phyloP scores from a whole-genome alignment of 2,113 vertebrate species.

The rat (Rattus norvegicus) region GRCr8 NC_086033.1:97002001-97002500 shows the following conservation, averaged over 20 bases:
- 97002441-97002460: background rate
- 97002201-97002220: conserved; percentile 33
- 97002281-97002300: background rate
- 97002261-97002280: background rate
- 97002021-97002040: background rate
- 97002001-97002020: background rate
- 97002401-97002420: background rate
- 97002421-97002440: background rate
- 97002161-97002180: background rate
- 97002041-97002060: conserved; percentile 46
- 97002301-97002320: background rate
- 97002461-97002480: background rate
- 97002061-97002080: conserved; percentile 59
- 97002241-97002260: background rate
- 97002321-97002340: background rate
- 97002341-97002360: background rate
- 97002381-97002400: background rate
- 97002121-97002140: conserved; percentile 20
- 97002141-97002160: conserved; percentile 56
- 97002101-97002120: conserved; percentile 40
- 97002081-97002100: conserved; percentile 41
- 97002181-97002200: conserved; percentile 36
- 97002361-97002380: background rate
- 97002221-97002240: background rate
- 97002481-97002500: background rate